Evolutionary conservation across 2,797 vertebrate species (phyloP).

Genomic region (Lutjanus argentimaculatus): DNA sequence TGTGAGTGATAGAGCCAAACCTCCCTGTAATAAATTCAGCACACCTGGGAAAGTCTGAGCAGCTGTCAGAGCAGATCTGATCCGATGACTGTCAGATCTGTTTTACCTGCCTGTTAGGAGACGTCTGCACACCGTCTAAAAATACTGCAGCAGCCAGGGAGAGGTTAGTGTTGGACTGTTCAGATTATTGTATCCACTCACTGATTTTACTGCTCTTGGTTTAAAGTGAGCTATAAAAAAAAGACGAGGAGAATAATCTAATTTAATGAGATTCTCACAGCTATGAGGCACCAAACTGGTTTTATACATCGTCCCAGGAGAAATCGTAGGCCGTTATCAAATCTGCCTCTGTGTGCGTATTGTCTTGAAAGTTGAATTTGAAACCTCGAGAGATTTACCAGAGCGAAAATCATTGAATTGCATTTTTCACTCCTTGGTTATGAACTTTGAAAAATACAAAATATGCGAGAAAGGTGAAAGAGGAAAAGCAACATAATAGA

Average conservation of each 20-base stretch:
- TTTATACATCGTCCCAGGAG: slow-evolving; percentile 28
- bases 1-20: not conserved
- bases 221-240: slow-evolving; percentile 46
- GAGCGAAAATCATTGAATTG: not conserved
- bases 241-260: slow-evolving; percentile 29
- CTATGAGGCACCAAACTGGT: slow-evolving; percentile 8
- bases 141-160: slow-evolving; percentile 31
- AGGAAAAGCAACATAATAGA: slow-evolving; percentile 3
- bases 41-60: slow-evolving; percentile 33
- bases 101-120: slow-evolving; percentile 31
- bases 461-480: not conserved
- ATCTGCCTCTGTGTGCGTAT: slow-evolving; percentile 10
- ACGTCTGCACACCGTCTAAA: slow-evolving; percentile 1
- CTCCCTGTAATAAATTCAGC: slow-evolving; percentile 7
- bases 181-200: slow-evolving; percentile 34
- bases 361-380: not conserved
- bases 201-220: slow-evolving; percentile 54
- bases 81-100: slow-evolving; percentile 29
- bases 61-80: slow-evolving; percentile 37
- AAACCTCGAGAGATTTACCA: not conserved
- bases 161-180: slow-evolving; percentile 11
- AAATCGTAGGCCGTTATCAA: slow-evolving; percentile 11
- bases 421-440: not conserved
- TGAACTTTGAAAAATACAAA: not conserved
- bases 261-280: slow-evolving; percentile 35